phyloP scores from a whole-genome alignment of 2,113 vertebrate genomes.

The Epinephelus lanceolatus region DNA sequence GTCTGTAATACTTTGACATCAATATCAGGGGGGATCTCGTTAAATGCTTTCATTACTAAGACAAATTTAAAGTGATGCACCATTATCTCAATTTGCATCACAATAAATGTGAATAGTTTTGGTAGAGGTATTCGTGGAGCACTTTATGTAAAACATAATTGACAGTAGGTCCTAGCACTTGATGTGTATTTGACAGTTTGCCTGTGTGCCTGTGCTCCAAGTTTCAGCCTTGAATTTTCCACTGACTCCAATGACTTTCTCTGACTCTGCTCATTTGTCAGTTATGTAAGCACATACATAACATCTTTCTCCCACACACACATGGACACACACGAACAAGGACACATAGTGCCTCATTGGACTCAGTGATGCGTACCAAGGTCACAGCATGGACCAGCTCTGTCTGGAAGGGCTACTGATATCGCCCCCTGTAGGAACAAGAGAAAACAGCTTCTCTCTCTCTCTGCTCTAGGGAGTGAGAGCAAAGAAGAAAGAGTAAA shows the following conservation, averaged over 20 bases:
- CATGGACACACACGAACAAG: not conserved
- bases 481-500: not conserved
- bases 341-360: slow-evolving; percentile 7
- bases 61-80: not conserved
- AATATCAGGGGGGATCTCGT: no score
- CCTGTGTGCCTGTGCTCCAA: not conserved
- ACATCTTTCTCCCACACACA: not conserved
- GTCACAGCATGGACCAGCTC: slow-evolving; percentile 10
- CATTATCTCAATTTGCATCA: not conserved
- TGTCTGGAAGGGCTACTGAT: not conserved
- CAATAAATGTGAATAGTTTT: not conserved
- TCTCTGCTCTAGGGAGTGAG: not conserved
- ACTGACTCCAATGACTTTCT: slow-evolving; percentile 9
- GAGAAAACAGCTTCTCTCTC: not conserved
- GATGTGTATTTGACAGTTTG: not conserved
- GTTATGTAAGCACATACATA: slow-evolving; percentile 22
- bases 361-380: slow-evolving; percentile 22
- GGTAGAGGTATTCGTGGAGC: not conserved
- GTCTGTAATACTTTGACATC: no score
- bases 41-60: no score
- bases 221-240: not conserved
- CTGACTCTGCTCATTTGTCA: not conserved
- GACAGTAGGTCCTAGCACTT: not conserved
- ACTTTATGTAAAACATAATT: not conserved
- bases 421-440: not conserved